Base-by-base conservation (phyloP, 2,113 vertebrate genomes). In the Manacus vitellinus region DNA sequence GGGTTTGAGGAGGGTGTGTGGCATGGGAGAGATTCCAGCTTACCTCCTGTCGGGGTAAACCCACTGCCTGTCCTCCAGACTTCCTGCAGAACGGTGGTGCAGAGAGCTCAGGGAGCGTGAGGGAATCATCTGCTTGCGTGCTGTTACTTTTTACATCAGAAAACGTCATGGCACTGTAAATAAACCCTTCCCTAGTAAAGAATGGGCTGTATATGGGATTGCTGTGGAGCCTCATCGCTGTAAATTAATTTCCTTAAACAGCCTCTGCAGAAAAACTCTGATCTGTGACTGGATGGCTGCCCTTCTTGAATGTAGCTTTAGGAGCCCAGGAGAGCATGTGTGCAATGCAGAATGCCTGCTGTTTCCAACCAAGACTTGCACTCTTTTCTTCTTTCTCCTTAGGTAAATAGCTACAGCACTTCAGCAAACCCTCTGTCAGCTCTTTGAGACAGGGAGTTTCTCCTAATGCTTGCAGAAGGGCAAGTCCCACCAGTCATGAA, bases 401-500 rank as follows among this genome's bases (percentile, higher is more conserved):
- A 18, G n/a, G 8, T 62, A 10, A 54, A 54, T 8, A 31, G 39
- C 58, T 61, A 1, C 70, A n/a, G 43, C 2, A 3, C 61, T 62
- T n/a, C 51, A 67, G 2, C 47, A 55, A 58, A 20, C 14, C 15
- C 63, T 21, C 39, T 54, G 44, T 11, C 67, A 28, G 70, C 55
- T 39, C 55, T 35, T 11, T 24, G 52, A 39, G 66, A 17, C 23
- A 31, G 78, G 73, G 66, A 16, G 4, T 66, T 78, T 58, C 59
- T 58, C 2, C 0, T 22, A 6, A 7, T 14, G 63, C 47, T 35
- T 3, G 3, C 10, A 12, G 2, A 33, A 37, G 65, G 2, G 23
- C 0, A 0, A 14, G 30, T 31, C 2, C 43, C 43, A 4, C 65
- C 17, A 1, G 21, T 3, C 4, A 1, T 3, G 20, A 10, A 0